Evolutionary conservation across 2,888 invertebrate genomes (phyloP), one percentile per base, ranked within the genome.

Genomic region (Drosophila borealis): DNA sequence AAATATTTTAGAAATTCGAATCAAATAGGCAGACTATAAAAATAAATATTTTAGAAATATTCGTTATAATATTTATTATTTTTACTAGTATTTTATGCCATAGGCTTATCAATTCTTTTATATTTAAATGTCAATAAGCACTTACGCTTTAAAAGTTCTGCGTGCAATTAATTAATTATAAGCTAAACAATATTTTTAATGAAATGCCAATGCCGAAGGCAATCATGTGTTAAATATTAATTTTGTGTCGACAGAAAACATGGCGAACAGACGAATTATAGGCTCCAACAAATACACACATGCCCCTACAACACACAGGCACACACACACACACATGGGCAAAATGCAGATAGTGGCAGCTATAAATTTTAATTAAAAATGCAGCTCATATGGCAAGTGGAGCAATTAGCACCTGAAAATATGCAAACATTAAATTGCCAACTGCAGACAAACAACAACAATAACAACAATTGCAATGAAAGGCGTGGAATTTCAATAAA

Each of bases 381-480:
- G 83, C 90, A 90, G 68, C 90, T 90, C 90, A 91, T 90, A 90
- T 91, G 91, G 88, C 83, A 84, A 90, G 89, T 82, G 89, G 91
- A 91, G 79, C 91, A 91, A 91, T 91, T 91, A 91, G 90, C 91
- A 91, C 91, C 91, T 91, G 91, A 90, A 91, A 91, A 91, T 91
- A 91, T 91, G 91, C 90, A 91, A 89, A 91, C 91, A 91, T 91
- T 91, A 91, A 91, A 85, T 89, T 86, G 81, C 78, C 88, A 74
- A 73, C 80, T 74, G 76, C 84, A 78, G 81, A 74, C 77, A 48
- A 56, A 19, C 63, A 42, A 37, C 62, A 77, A 42, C 56, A 67
- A 55, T 13, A 53, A 54, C 48, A 70, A 45, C 42, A 41, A 49
- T 25, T 42, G 21, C 34, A 50, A 59, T 57, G 68, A 73, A 70